A percentile compares a stretch with the other conserved stretches of the same genome.
These are phyloP conservation scores for Pangasius krempfi DNA, from an alignment of 2,797 vertebrate genomes.

Conservation along the genomic window DNA sequence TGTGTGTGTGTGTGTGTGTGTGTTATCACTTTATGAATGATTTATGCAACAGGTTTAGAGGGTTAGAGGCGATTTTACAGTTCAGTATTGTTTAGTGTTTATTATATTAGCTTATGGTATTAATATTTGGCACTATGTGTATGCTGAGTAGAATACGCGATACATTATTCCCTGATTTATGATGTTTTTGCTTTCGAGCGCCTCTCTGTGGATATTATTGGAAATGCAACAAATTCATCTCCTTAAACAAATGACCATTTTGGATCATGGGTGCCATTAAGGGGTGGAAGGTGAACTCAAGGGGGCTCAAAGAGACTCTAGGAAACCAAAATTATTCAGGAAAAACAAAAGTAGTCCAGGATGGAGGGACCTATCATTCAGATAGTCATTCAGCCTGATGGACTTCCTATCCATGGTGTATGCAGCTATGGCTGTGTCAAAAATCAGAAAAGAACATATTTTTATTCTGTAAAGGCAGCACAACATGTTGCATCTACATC, in stretches of 20 bases:
- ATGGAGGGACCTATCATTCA: neutral
- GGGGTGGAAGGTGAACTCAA: neutral
- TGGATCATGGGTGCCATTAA: neutral
- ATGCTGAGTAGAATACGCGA: neutral
- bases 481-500: neutral
- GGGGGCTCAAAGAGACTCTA: neutral
- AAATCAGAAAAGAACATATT: neutral
- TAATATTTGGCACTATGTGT: neutral
- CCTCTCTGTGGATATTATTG: conserved; percentile 34
- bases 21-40: neutral
- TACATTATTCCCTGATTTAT: neutral
- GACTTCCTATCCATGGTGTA: neutral
- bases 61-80: neutral
- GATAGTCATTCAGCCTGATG: neutral
- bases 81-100: neutral
- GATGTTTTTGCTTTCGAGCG: neutral
- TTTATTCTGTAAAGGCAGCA: neutral
- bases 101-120: neutral
- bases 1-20: neutral
- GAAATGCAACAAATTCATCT: neutral
- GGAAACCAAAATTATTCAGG: neutral
- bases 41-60: neutral
- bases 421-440: neutral
- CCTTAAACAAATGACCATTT: neutral
- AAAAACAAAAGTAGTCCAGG: neutral